These are phyloP conservation scores for Balaeniceps rex DNA, from an alignment of 2,113 vertebrate genomes.

Conservation along the genomic window DNA sequence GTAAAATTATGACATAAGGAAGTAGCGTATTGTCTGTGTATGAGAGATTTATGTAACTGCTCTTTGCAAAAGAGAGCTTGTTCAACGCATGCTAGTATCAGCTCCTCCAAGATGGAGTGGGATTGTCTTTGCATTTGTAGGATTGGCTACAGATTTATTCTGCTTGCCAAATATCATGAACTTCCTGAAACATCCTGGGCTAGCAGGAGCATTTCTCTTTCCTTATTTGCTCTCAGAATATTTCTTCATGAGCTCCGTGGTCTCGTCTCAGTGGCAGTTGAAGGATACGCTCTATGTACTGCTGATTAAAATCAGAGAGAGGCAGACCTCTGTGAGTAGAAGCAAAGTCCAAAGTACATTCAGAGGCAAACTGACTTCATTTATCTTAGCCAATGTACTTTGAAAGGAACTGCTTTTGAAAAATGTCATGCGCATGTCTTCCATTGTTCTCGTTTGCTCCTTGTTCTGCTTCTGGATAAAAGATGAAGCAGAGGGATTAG, in stretches of 20 bases:
- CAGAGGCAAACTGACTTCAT: background rate
- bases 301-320: background rate
- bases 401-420: background rate
- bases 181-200: background rate
- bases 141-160: background rate
- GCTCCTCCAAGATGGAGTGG: background rate
- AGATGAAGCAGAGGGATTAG: background rate
- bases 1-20: background rate
- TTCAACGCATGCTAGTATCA: background rate
- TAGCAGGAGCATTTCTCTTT: background rate
- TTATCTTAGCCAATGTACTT: background rate
- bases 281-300: background rate
- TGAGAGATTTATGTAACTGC: background rate
- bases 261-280: background rate
- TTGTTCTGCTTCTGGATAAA: background rate
- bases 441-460: background rate
- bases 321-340: background rate
- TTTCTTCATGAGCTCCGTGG: background rate
- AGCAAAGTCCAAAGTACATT: conserved; percentile 15
- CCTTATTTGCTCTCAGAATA: background rate
- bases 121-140: background rate
- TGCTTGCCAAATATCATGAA: background rate
- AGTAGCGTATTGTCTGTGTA: background rate
- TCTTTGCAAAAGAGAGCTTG: background rate
- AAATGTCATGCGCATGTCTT: accelerated